phyloP scores from a whole-genome alignment of 2,888 invertebrate genomes.

The Homarus gammarus region DNA sequence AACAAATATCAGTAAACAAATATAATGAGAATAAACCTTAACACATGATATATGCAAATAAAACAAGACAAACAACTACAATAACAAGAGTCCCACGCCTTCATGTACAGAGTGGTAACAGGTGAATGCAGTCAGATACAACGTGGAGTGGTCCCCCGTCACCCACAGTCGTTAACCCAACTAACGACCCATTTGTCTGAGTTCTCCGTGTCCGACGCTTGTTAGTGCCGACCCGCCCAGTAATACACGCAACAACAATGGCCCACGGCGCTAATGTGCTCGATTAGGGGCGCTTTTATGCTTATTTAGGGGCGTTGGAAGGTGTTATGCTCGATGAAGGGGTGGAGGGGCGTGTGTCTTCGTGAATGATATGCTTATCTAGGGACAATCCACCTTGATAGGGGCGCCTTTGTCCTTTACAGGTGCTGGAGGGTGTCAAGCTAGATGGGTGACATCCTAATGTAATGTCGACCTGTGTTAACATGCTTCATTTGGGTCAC shows the following conservation, averaged over 20 bases:
- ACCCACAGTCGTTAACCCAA: background rate
- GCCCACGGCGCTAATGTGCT: background rate
- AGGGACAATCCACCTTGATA: background rate
- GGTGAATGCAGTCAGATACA: too few species aligned
- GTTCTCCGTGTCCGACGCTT: background rate
- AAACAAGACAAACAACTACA: too few species aligned
- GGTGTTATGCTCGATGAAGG: background rate
- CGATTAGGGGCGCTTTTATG: conserved; percentile 5
- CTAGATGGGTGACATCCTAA: too few species aligned
- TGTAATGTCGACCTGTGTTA: background rate
- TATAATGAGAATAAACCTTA: too few species aligned
- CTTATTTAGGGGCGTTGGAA: background rate
- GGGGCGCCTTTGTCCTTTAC: too few species aligned
- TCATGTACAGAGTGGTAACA: too few species aligned
- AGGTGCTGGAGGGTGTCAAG: too few species aligned
- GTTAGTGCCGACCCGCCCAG: background rate
- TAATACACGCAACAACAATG: background rate
- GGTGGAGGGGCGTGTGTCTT: too few species aligned
- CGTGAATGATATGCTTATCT: background rate
- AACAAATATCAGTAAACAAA: too few species aligned
- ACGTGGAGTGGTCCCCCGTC: too few species aligned
- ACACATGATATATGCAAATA: too few species aligned
- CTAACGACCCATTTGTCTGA: background rate
- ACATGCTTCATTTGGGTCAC: background rate
- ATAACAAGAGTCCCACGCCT: too few species aligned